A percentile compares a stretch with the other conserved stretches of the same genome.
Conservation (phyloP, 35 echinoderm and acorn worm species). For the Heliocidaris erythrogramma region DNA sequence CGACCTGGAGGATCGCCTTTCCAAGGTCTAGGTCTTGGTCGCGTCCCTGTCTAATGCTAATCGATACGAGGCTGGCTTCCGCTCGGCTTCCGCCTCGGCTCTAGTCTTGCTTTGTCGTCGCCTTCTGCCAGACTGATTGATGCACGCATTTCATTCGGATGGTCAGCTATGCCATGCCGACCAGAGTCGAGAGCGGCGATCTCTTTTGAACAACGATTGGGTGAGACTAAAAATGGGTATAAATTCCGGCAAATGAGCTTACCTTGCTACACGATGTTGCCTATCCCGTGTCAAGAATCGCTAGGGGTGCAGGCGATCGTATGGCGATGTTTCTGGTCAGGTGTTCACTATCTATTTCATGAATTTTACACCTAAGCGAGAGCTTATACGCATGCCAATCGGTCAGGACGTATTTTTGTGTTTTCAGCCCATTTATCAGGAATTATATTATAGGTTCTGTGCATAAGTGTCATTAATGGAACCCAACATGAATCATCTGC, state of each 20-base stretch:
- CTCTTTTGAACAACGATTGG: not conserved
- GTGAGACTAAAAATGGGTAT: not conserved
- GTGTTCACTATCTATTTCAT: not conserved
- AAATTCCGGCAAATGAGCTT: constrained; percentile 2
- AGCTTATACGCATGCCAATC: not conserved
- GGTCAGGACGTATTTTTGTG: not conserved
- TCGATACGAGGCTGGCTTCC: constrained; percentile 35
- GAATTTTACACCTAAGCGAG: not conserved
- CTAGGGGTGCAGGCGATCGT: not conserved
- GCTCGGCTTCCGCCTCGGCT: not conserved
- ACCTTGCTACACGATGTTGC: not conserved
- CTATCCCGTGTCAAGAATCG: not conserved
- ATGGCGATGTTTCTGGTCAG: not conserved
- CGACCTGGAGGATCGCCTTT: constrained; percentile 23
- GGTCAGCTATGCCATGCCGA: not conserved
- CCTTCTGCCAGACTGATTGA: constrained; percentile 1
- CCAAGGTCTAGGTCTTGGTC: constrained; percentile 41
- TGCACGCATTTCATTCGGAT: not conserved
- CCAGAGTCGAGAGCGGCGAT: not conserved
- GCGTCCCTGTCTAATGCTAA: not conserved
- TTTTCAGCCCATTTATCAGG: not conserved
- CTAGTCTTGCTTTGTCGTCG: not conserved
- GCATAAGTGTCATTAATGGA: not conserved
- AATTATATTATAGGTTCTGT: not conserved
- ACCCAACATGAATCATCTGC: not conserved